Base-by-base conservation (phyloP, 64 coral and sea anemone species). In the Dendrophyllia cribrosa region DNA sequence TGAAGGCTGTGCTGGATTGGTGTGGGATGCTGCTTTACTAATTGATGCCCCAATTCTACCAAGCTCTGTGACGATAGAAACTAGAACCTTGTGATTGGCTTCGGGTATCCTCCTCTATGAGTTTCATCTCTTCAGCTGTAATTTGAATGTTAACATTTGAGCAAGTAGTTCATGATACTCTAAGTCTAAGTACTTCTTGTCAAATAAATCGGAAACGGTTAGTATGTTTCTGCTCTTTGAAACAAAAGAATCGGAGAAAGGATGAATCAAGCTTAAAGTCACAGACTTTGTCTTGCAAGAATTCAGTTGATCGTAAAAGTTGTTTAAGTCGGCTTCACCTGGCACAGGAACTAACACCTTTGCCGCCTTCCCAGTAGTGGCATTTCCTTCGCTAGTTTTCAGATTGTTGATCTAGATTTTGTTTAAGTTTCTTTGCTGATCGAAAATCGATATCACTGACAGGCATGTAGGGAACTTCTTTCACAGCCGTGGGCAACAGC, bases 21-120 rank as follows among this genome's bases (percentile, higher is more conserved):
- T 78, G n/a, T 56, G 6, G 48, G 25, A 52, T 74, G 74, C 74
- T 62, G 75, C 62, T 53, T 90, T 81, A 55, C 74, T 70, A 11
- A 45, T 44, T 17, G 88, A 90, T 23, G 88, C 88, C 11, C 88
- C 75, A 69, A 90, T 77, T 70, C 88, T 79, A 66, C 76, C 88
- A 70, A 70, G 63, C 63, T 58, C 88, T 77, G 50, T 70, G 22
- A 50, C 47, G 5, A 80, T 52, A 90, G 61, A 90, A 90, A 70
- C 48, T 90, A 22, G 86, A 56, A 69, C 83, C 83, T 71, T 87
- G 2, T 70, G 65, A 69, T 74, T 88, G 69, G 19, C 14, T 58
- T 59, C 50, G 17, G 86, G 86, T 88, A 75, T 75, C 68, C 48
- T 56, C 70, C 52, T 88, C 52, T 58, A 59, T 19, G 55, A 74